Conservation (phyloP, 1,140 invertebrate genomes). For the Phthorimaea operculella region DNA sequence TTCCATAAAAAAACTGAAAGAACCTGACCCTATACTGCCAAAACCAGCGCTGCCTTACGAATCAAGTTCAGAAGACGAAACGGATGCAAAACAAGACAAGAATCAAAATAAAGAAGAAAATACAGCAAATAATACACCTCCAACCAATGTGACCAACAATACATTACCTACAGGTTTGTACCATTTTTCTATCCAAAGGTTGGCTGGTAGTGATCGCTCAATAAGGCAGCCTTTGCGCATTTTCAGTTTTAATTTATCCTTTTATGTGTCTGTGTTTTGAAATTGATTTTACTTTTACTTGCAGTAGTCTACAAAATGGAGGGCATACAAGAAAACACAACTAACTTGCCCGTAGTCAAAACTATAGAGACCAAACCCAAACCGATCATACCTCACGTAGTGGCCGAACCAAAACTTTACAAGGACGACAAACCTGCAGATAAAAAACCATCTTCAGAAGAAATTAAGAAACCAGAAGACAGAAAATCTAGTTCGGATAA, state of each 20-base stretch:
- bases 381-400: conserved; percentile 15
- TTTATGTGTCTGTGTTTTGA: too few relatives aligned
- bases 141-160: conserved; percentile 11
- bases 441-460: neutral
- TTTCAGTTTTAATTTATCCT: too few relatives aligned
- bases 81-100: conserved; percentile 48
- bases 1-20: conserved; percentile 84
- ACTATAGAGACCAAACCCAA: conserved; percentile 12
- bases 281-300: too few relatives aligned
- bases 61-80: conserved; percentile 75
- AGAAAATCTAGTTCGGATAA: neutral
- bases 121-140: conserved; percentile 17
- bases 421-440: conserved; percentile 15
- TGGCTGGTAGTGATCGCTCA: too few relatives aligned
- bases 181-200: too few relatives aligned
- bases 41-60: conserved; percentile 80
- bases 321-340: conserved; percentile 24
- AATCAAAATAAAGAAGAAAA: conserved; percentile 23
- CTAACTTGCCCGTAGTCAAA: conserved; percentile 31
- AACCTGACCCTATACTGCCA: conserved; percentile 74
- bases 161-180: conserved; percentile 44
- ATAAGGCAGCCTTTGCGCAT: too few relatives aligned
- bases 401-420: conserved; percentile 18
- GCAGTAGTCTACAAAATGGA: conserved; percentile 55
- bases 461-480: neutral